Percentiles rank a stretch among this genome's conserved stretches.
phyloP scores from a whole-genome alignment of 2,113 vertebrate species.

The Eidolon helvum region DNA sequence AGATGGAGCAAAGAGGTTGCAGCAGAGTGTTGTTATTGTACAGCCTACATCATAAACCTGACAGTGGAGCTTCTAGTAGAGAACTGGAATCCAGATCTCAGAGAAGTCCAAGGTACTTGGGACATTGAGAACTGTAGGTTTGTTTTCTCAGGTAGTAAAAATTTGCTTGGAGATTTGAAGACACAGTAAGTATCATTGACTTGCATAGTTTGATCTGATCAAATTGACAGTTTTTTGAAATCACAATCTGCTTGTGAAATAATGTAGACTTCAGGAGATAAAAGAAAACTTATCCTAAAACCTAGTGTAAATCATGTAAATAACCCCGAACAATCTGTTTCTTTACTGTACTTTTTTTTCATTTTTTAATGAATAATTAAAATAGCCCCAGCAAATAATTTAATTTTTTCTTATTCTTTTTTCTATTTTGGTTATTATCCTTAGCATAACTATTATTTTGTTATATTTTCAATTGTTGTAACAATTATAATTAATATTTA shows the following conservation, averaged over 20 bases:
- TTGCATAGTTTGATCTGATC: not conserved
- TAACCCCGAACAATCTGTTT: not conserved
- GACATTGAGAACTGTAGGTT: not conserved
- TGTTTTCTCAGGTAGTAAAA: not conserved
- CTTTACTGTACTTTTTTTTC: not conserved
- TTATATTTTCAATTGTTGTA: not conserved
- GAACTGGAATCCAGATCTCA: not conserved
- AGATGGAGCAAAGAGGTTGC: not conserved
- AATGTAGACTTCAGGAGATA: not conserved
- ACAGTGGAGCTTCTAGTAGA: not conserved
- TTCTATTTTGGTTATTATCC: not conserved
- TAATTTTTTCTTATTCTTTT: not conserved
- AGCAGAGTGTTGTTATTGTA: not conserved
- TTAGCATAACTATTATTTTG: not conserved
- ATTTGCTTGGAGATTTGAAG: not conserved
- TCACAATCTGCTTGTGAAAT: not conserved
- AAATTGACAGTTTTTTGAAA: not conserved
- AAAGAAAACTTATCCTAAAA: not conserved
- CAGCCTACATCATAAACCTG: not conserved
- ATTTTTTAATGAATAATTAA: not conserved
- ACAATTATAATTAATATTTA: not conserved
- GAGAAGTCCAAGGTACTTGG: not conserved
- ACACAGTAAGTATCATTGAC: not conserved
- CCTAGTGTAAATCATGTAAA: not conserved
- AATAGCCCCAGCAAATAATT: not conserved